Evolutionary conservation across 2,113 vertebrate species (phyloP), one percentile per base, ranked within the genome.

Genomic region (Diadophis punctatus): DNA sequence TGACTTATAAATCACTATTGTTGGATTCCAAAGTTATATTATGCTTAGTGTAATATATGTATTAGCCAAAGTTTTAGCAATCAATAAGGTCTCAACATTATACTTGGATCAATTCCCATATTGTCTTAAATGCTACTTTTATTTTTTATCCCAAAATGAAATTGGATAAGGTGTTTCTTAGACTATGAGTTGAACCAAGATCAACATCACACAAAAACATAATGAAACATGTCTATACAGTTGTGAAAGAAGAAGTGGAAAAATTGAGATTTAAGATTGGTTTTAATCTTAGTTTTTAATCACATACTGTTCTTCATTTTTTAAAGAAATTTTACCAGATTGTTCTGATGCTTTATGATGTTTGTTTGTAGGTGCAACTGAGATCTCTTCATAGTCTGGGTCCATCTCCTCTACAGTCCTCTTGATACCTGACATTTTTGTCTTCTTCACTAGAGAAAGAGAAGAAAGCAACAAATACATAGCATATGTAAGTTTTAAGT

Each of bases 361-460:
- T 95, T 99, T 99, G 95, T 89, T 99, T 80, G 98, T 98, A 94
- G 98, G 98, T 0, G 98, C 91, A 93, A 98, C 68, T 1, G 98
- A 97, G 91, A 99, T 97, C 68, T 99, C 99, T 90, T 99, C 99
- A 90, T 99, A 99, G 94, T 99, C 99, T 0, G 99, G 99, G 95
- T 99, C 99, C 34, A 98, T 98, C 95, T 98, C 99, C 30, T 98
- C 98, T 16, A 99, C 97, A 92, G 98, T 98, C 95, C 99, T 97
- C 96, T 99, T 99, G 94, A 99, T 96, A 89, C 99, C 99, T 30
- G 99, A 99, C 99, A 99, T 99, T 94, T 94, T 96, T 92, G 93
- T 27, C 91, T 68, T n/a, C 23, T 87, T 25, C 10, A 1, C 92
- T 55, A n/a, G 34, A 10, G 56, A 8, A 48, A 60, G 68, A 89